A percentile compares a stretch with the other conserved stretches of the same genome.
These are phyloP conservation scores for Drosophila paramelanica DNA, from an alignment of 2,888 invertebrate genomes.

Conservation along the genomic window DNA sequence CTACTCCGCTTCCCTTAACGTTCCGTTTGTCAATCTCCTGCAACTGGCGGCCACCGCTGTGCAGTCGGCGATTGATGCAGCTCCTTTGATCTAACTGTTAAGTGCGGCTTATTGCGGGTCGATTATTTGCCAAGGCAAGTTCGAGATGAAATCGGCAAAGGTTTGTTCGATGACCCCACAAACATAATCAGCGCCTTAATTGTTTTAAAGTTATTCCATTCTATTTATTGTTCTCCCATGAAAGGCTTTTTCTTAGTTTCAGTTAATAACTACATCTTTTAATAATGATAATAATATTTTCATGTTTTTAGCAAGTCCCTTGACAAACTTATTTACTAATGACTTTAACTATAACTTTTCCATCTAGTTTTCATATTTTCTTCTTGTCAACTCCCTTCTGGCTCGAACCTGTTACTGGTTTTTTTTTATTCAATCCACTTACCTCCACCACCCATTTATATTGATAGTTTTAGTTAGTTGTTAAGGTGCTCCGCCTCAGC, in stretches of 20 bases:
- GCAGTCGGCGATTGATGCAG: conserved; percentile 27
- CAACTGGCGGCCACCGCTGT: conserved; percentile 40
- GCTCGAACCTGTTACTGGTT: neutral
- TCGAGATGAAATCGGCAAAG: neutral
- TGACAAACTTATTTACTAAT: neutral
- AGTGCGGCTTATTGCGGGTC: conserved; percentile 34
- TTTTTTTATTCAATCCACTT: neutral
- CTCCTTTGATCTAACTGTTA: conserved; percentile 45
- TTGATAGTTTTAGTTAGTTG: conserved; percentile 19
- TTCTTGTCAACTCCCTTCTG: neutral
- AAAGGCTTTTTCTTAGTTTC: too few species aligned
- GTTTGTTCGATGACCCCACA: too few species aligned
- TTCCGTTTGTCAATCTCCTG: conserved; percentile 36
- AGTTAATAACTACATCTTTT: too few species aligned
- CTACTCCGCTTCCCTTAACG: conserved; percentile 2
- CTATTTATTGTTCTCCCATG: too few species aligned
- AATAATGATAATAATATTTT: too few species aligned
- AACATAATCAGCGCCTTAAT: neutral
- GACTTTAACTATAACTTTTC: neutral
- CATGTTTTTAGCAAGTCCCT: neutral
- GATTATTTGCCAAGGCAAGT: conserved; percentile 23
- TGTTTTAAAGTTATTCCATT: too few species aligned
- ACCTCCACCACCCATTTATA: conserved; percentile 3
- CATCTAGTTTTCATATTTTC: neutral
- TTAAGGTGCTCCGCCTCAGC: neutral